These are phyloP conservation scores for Nycticebus coucang DNA, from an alignment of 2,113 vertebrate genomes.

Conservation along the genomic window DNA sequence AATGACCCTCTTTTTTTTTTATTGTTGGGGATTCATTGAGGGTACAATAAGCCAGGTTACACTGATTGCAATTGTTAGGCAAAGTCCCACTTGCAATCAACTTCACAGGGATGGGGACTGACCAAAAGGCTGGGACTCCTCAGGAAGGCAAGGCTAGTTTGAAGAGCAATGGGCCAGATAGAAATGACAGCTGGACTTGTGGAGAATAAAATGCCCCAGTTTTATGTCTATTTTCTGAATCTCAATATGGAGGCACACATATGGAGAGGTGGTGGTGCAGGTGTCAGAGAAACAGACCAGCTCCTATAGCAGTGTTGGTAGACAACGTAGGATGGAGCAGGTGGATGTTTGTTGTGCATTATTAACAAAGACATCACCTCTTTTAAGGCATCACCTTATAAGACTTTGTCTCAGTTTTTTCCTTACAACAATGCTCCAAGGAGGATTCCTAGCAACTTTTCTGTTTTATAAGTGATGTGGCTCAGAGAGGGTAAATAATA, in stretches of 20 bases:
- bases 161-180: too few relatives aligned
- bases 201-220: neutral
- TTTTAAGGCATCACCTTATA: neutral
- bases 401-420: neutral
- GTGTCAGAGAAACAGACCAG: neutral
- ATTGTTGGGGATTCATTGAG: too few relatives aligned
- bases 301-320: neutral
- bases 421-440: neutral
- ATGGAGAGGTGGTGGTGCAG: rapidly evolving
- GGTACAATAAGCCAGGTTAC: too few relatives aligned
- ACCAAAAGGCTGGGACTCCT: neutral
- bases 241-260: neutral
- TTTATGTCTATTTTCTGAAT: neutral
- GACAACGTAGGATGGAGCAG: neutral
- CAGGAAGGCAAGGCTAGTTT: neutral
- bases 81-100: too few relatives aligned
- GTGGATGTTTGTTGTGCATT: rapidly evolving
- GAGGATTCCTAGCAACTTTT: neutral
- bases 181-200: neutral
- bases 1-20: neutral
- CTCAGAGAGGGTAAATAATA: neutral
- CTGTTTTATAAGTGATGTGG: neutral
- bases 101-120: neutral
- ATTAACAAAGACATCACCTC: neutral
- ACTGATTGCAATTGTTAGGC: too few relatives aligned